Evolutionary conservation across 2,797 vertebrate genomes (phyloP).

Genomic region (Tadarida brasiliensis): DNA sequence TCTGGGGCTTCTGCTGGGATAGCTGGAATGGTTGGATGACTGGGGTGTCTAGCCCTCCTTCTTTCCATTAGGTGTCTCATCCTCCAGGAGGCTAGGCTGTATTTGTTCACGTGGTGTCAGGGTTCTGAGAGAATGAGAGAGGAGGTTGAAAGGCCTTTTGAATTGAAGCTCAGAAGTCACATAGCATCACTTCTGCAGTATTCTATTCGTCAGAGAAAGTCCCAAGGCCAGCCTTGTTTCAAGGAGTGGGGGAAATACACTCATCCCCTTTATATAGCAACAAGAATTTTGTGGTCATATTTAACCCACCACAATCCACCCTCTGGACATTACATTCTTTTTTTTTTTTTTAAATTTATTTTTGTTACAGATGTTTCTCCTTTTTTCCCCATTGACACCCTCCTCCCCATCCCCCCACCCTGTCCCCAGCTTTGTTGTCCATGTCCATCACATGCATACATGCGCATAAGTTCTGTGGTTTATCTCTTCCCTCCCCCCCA

Average conservation of each 20-base stretch:
- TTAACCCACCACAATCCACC: neutral
- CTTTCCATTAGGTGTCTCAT: neutral
- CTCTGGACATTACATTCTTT: neutral
- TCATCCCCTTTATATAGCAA: neutral
- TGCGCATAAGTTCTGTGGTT: too few relatives aligned
- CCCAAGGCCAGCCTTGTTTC: neutral
- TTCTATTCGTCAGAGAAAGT: neutral
- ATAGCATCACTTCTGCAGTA: neutral
- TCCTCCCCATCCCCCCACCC: too few relatives aligned
- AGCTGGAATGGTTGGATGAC: neutral
- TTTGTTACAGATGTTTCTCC: too few relatives aligned
- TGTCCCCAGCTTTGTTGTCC: too few relatives aligned
- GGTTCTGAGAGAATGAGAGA: neutral
- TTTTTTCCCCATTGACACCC: too few relatives aligned
- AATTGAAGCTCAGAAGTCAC: neutral
- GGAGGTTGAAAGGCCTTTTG: neutral
- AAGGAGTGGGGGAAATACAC: neutral
- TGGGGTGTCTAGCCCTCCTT: neutral
- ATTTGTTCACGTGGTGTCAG: neutral
- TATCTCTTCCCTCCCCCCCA: too few relatives aligned
- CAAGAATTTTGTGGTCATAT: conserved; percentile 11
- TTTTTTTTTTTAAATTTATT: too few relatives aligned
- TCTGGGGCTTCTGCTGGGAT: neutral
- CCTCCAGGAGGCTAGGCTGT: neutral
- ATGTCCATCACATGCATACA: too few relatives aligned